A percentile compares a stretch with the other conserved stretches of the same genome.
Evolutionary conservation across 2,113 vertebrate species (phyloP).

Genomic region (Hydrolagus affinis): DNA sequence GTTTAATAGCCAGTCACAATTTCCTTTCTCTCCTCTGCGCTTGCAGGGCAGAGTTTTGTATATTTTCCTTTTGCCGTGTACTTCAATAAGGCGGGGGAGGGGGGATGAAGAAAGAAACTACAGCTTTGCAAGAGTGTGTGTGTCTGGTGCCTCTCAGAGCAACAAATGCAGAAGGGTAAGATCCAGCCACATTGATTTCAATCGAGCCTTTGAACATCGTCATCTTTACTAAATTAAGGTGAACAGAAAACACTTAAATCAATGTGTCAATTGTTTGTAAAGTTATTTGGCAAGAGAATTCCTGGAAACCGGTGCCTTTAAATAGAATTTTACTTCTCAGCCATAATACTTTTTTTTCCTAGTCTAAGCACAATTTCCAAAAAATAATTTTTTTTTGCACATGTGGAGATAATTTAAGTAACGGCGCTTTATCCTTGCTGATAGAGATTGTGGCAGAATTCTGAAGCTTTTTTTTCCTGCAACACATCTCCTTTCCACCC

Average conservation of each 20-base stretch:
- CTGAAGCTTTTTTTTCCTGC: no score
- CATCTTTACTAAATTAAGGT: neutral
- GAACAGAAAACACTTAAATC: neutral
- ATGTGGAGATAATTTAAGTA: neutral
- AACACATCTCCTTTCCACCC: no score
- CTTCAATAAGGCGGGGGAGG: no score
- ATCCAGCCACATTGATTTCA: neutral
- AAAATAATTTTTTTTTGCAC: neutral
- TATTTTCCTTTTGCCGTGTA: no score
- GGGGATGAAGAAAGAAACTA: no score
- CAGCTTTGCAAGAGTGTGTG: no score
- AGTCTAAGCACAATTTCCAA: neutral
- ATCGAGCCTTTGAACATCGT: neutral
- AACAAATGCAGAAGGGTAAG: neutral
- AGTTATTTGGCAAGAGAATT: neutral
- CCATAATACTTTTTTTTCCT: neutral
- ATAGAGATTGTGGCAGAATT: no score
- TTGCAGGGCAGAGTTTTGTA: no score
- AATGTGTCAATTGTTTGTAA: neutral
- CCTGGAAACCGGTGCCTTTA: neutral
- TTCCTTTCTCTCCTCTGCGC: no score
- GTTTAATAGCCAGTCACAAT: neutral
- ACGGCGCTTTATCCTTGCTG: no score
- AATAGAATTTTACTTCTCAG: neutral
- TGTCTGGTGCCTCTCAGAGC: no score